Evolutionary conservation across 2,113 vertebrate genomes (phyloP), one percentile per base, ranked within the genome.

Genomic region (Saccopteryx bilineata): DNA sequence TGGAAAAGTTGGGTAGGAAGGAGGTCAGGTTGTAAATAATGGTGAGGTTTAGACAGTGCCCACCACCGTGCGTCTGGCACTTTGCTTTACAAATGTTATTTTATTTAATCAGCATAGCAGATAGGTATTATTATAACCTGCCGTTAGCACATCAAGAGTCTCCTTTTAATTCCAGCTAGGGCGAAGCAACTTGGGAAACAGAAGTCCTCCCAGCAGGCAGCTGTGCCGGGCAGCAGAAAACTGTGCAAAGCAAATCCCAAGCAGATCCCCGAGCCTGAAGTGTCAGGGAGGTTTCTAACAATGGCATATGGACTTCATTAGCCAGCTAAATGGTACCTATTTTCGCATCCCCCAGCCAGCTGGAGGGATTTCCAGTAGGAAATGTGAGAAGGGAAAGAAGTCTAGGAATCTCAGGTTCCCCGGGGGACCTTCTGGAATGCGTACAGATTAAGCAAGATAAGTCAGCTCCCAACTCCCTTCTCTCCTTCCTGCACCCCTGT

Each of bases 331-430:
- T 81, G 85, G 97, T 97, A 94, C 98, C 97, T 97, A 96, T 98
- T 97, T 97, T 96, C 95, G 96, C 98, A 97, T 97, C 97, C 96
- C 91, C 97, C 96, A 90, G 50, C 95, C 98, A 98, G 98, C 98
- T 98, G 98, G 97, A 98, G 98, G 98, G 98, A 95, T 98, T 98
- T 98, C 98, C 97, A 98, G 98, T 54, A 97, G 97, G 98, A 98
- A 98, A 99, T 0, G 87, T 96, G 98, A 98, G 98, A 96, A 98
- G 98, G 91, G 97, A 96, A 96, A 97, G 39, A 97, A 87, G 97
- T 97, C 24, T 52, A 93, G 96, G 98, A 94, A 98, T 96, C 97
- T 97, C 96, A 52, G 63, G 72, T 97, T 98, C 98, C 98, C 98
- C 18, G 90, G 95, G 89, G 97, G 39, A 39, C 80, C 96, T 74